Base-by-base conservation (phyloP, 2,797 vertebrate genomes). In the Antrozous pallidus region DNA sequence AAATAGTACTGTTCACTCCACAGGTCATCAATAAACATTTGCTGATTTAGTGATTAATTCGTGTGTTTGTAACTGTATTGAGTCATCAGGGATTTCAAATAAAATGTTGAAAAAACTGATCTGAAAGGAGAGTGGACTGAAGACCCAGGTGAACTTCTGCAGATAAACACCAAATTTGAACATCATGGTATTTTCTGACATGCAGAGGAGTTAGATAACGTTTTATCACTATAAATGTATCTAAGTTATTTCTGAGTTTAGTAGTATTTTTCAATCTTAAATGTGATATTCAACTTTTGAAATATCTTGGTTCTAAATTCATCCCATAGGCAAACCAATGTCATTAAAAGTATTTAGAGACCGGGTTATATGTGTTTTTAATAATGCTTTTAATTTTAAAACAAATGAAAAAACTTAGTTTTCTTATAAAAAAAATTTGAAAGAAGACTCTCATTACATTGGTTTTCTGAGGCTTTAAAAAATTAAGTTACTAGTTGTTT, bases 91-190 rank as follows among this genome's bases (percentile, higher is more conserved):
- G 33, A 92, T 69, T 96, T 91, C 63, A 85, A 92, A 85, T 73
- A 93, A 93, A 75, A 79, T 92, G 16, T 63, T 94, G 86, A 9
- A 90, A 87, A 93, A 96, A 67, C 9, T 71, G 36, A 94, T 89
- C 38, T 73, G 84, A 90, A 40, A 75, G 36, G 73, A 78, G 28
- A 58, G 47, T 82, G 26, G 22, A 36, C 45, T 40, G 31, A 47
- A 91, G 81, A 40, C 33, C 14, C 47, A 90, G 75, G 56, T 82
- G 69, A 86, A 90, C 22, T 83, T 89, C 24, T 71, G 12, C 14
- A 86, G 49, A 49, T 7, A 45, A 67, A 82, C 0, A 40, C 51
- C 36, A 85, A 67, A 94, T 88, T 77, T 84, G 79, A 88, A 49
- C 58, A 88, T 85, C 10, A 58, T 40, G 31, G 5, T 85, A 28